These are phyloP conservation scores for Myopa testacea DNA, from an alignment of 2,888 invertebrate genomes.

Conservation along the genomic window DNA sequence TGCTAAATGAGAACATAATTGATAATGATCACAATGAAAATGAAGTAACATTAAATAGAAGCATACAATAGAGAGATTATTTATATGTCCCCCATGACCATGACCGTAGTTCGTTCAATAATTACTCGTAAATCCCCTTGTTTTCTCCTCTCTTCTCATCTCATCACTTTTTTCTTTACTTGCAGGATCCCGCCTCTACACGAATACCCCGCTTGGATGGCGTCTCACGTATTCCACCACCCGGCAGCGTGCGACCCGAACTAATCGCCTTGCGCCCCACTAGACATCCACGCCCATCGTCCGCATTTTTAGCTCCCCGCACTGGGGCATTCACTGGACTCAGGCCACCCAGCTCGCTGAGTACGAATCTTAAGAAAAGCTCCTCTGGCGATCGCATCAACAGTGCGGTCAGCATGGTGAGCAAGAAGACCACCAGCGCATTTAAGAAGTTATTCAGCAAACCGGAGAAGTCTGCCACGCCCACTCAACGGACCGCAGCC, in stretches of 20 bases:
- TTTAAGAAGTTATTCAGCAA: slow-evolving; percentile 61
- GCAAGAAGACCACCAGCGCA: slow-evolving; percentile 60
- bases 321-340: slow-evolving; percentile 53
- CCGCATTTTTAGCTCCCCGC: slow-evolving; percentile 30
- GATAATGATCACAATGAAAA: no score
- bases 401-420: slow-evolving; percentile 59
- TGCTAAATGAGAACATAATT: no score
- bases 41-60: no score
- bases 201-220: slow-evolving; percentile 65
- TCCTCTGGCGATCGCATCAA: slow-evolving; percentile 61
- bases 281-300: slow-evolving; percentile 37
- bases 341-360: slow-evolving; percentile 47
- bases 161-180: slow-evolving; percentile 31
- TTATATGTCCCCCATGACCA: no score
- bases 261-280: slow-evolving; percentile 22
- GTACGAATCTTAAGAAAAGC: slow-evolving; percentile 57
- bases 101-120: no score
- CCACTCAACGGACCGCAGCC: neutral
- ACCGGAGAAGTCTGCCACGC: slow-evolving; percentile 43
- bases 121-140: no score
- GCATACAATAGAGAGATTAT: no score
- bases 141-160: no score
- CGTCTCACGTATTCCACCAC: slow-evolving; percentile 63
- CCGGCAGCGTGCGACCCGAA: slow-evolving; percentile 55
- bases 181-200: slow-evolving; percentile 63